Base-by-base conservation (phyloP, 2,888 invertebrate genomes). In the Carpatolechia fugitivella region DNA sequence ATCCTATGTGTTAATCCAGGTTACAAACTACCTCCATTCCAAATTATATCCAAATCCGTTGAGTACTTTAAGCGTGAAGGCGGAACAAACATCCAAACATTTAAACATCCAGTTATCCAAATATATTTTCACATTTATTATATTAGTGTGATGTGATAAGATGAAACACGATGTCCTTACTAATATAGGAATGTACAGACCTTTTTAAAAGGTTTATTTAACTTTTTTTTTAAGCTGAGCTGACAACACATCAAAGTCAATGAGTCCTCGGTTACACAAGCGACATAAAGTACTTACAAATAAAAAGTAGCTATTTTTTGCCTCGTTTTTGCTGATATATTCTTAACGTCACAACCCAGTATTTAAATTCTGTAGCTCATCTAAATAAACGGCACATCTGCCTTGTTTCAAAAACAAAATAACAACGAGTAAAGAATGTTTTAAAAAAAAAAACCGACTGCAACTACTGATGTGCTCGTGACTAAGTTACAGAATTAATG, bases 381-480 rank as follows among this genome's bases (percentile, higher is more conserved):
- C 85, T 87, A 81, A 85, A 87, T 87, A 85, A 85, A 85, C 71
- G 58, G 66, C 71, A 75, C 82, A 84, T 77, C 82, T 84, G 83
- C 81, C 80, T 78, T 81, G 85, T 85, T 81, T 78, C 80, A 14
- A 52, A 47, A 18, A 13, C 33, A 49, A 56, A 41, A 49, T 29
- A 46, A 29, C 24, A 24, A 24, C 24, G 6, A 24, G 24, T 4
- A 6, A 24, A 24, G 3, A 3, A 24, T 24, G 6, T 24, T 24
- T 24, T 4, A 24, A 24, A 24, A 4, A 24, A 24, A 24, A 24
- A 4, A 24, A 24, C 24, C 24, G 24, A 24, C 24, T 24, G 24
- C 24, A 24, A 6, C 6, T 24, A 24, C 24, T 6, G 24, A 24
- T 4, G 24, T 6, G 24, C 6, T 24, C 6, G 24, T 24, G n/a